Percentiles rank a stretch among this genome's conserved stretches.
Conservation (phyloP, 1,140 invertebrate species). For the Trachymyrmex cornetzi region DNA sequence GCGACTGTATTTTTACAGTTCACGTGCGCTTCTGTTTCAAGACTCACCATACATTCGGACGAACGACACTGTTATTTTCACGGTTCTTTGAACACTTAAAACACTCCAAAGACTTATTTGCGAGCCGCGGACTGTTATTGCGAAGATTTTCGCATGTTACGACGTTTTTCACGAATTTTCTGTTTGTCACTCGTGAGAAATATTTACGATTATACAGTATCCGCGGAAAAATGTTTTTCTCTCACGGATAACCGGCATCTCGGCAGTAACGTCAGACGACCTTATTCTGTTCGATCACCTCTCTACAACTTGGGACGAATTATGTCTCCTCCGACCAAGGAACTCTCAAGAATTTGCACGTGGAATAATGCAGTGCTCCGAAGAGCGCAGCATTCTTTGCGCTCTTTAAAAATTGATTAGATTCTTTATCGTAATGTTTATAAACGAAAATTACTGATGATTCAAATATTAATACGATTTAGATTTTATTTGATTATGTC, state of each 20-base stretch:
- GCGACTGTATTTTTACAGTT: constrained; percentile 44
- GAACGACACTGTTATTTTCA: background rate
- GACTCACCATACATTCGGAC: background rate
- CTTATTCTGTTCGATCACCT: background rate
- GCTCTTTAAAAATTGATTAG: background rate
- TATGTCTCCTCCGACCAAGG: background rate
- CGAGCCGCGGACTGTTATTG: background rate
- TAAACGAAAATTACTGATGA: background rate
- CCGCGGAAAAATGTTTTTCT: background rate
- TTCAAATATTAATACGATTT: background rate
- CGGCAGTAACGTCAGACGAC: background rate
- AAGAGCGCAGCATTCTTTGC: background rate
- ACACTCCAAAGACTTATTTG: background rate
- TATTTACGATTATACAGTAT: background rate
- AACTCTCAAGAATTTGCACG: constrained; percentile 29
- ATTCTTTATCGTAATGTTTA: background rate
- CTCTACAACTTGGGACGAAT: background rate
- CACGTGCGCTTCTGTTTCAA: background rate
- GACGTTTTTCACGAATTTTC: background rate
- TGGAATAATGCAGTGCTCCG: background rate
- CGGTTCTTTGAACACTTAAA: background rate
- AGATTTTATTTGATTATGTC: background rate
- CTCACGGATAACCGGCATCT: background rate
- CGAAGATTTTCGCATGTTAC: background rate
- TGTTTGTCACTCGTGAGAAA: background rate